Percentiles rank a stretch among this genome's conserved stretches.
Conservation (phyloP, 64 coral and sea anemone species). For the Montipora sp. region DNA sequence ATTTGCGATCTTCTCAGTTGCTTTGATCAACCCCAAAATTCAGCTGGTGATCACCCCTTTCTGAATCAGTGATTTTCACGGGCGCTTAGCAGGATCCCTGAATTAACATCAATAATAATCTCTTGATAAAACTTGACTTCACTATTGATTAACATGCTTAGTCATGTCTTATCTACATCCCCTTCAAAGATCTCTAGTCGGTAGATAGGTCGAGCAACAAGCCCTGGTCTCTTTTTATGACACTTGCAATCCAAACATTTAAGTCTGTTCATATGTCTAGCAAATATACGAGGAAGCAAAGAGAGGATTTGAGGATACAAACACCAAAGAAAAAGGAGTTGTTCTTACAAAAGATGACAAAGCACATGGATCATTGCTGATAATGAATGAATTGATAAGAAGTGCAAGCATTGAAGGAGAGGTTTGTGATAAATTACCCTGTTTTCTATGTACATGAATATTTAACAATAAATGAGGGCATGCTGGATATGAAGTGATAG, state of each 20-base stretch:
- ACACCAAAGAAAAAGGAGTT: conserved; percentile 99
- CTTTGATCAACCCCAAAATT: too few relatives aligned
- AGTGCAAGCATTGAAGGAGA: conserved; percentile 96
- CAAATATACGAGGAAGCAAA: conserved; percentile 98
- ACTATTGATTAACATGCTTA: too few relatives aligned
- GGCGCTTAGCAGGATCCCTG: too few relatives aligned
- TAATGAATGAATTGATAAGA: conserved; percentile 98
- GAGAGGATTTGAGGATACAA: conserved; percentile 94
- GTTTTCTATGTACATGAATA: background rate
- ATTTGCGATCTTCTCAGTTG: too few relatives aligned
- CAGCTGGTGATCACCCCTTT: too few relatives aligned
- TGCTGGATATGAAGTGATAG: too few relatives aligned
- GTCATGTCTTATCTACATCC: too few relatives aligned
- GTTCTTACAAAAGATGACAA: conserved; percentile 97
- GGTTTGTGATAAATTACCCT: conserved; percentile 23
- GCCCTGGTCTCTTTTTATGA: background rate
- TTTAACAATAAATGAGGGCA: too few relatives aligned
- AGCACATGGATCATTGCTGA: conserved; percentile 92
- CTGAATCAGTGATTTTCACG: too few relatives aligned
- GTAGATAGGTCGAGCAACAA: background rate
- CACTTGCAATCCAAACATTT: background rate
- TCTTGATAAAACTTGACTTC: too few relatives aligned
- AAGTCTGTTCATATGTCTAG: conserved; percentile 1
- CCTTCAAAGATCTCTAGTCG: too few relatives aligned
- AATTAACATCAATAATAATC: too few relatives aligned